Evolutionary conservation across 2,113 vertebrate species (phyloP).

Genomic region (Podarcis raffonei): DNA sequence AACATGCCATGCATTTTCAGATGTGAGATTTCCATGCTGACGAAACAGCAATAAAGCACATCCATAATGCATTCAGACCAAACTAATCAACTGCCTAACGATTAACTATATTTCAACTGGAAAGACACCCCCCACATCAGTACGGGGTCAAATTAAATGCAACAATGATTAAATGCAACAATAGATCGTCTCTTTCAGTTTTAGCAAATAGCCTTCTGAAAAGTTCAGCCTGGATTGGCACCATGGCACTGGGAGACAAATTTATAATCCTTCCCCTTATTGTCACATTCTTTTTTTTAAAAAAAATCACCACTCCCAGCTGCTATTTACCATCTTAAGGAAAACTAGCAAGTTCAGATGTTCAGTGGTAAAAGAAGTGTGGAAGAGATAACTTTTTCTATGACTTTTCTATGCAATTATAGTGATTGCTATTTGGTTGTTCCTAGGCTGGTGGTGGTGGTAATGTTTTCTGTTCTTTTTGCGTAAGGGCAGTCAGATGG

Average conservation of each 20-base stretch:
- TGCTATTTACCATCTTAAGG: not conserved
- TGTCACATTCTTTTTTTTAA: not conserved
- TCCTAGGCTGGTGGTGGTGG: too few relatives aligned
- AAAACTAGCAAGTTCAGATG: not conserved
- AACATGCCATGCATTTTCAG: constrained; percentile 32
- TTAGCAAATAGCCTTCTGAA: too few relatives aligned
- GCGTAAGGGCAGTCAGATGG: too few relatives aligned
- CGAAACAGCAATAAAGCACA: not conserved
- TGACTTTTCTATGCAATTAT: too few relatives aligned
- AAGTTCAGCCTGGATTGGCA: too few relatives aligned
- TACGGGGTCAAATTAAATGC: not conserved
- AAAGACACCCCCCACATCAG: not conserved
- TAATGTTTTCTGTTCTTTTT: too few relatives aligned
- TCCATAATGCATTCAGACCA: not conserved
- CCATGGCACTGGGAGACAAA: too few relatives aligned
- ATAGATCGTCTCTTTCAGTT: not conserved
- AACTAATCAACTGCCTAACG: not conserved
- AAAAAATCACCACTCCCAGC: not conserved
- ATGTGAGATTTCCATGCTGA: not conserved
- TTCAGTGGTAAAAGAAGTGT: not conserved
- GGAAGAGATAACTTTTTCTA: not conserved
- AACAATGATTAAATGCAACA: not conserved
- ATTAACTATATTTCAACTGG: not conserved
- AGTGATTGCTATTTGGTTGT: too few relatives aligned
- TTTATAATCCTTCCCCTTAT: not conserved